Base-by-base conservation (phyloP, 2,113 vertebrate genomes). In the Rhegmatorhina hoffmannsi region DNA sequence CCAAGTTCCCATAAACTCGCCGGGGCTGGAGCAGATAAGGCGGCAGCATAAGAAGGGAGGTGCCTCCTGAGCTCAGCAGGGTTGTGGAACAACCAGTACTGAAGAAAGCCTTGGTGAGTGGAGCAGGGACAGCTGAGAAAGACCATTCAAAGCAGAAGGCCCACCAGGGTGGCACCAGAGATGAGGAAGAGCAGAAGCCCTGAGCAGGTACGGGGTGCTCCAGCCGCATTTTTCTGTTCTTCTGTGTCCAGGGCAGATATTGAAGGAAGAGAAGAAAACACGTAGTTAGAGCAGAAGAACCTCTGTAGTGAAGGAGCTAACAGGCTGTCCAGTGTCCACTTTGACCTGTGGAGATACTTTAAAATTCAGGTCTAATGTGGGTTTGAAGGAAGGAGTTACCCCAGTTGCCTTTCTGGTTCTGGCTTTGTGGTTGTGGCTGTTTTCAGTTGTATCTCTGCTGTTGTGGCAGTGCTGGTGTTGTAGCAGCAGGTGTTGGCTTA, bases 91-190 rank as follows among this genome's bases (percentile, higher is more conserved):
- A 83, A 76, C 84, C 88, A 60, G 3, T 2, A 10, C 89, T 93
- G 89, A 55, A 69, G 70, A 50, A 94, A 73, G 79, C 73, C 85
- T 92, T 89, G 87, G 34, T 72, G 74, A 76, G 28, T 20, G 40
- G 50, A 70, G 81, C 84, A 73, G 87, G 36, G 67, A 44, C 49
- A 81, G 89, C 70, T 79, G 64, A 81, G 79, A 43, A 70, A 59
- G 67, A 49, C 40, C 20, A 14, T 58, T 96, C 87, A 96, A 40
- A 91, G 82, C 68, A 96, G 76, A 77, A 92, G 64, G 49, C 36
- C 74, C 66, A 83, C 43, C 68, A 95, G 47, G 73, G 84, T 36
- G 73, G 50, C 29, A 38, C 58, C 46, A 47, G 64, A 69, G 11
- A 96, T 28, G 50, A 95, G 76, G n/a, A 88, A 50, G 31, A 86